Base-by-base conservation (phyloP, 2,888 invertebrate species). In the Limnephilus auricula region DNA sequence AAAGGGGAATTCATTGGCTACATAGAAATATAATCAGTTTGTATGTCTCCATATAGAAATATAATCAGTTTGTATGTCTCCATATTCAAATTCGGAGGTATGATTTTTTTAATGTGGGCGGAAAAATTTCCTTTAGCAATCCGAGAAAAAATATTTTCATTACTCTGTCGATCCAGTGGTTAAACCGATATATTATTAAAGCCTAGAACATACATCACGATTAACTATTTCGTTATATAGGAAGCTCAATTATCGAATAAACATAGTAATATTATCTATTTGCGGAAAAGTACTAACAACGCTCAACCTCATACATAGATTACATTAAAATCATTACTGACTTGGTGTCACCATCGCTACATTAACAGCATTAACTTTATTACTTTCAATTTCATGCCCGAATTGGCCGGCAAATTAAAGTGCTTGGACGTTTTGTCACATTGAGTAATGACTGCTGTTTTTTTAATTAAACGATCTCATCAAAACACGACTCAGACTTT, bases 341-440 rank as follows among this genome's bases (percentile, higher is more conserved):
- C 65, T 5, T 25, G 6, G 65, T 65, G 25, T 65, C n/a, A 65
- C 65, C 9, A 65, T 65, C 65, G 25, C 65, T n/a, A 65, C n/a
- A n/a, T n/a, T n/a, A 65, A 65, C 65, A 25, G 30, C 45, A 85
- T 85, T 85, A 85, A 25, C 85, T 85, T 45, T 45, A 85, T 85
- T n/a, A 40, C 85, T 85, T 85, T 80, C 65, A 31, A 85, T 45
- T 85, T 85, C 45, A 45, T 30, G 45, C 37, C 40, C 40, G 85
- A 85, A 45, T 45, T 45, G 30, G 45, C 40, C n/a, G 10, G 10
- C 40, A 30, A 37, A 85, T 37, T 45, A 85, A n/a, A 85, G 37
- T 85, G 30, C n/a, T 37, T 30, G 85, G 30, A 40, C 25, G 37
- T 34, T 85, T 40, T 85, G n/a, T 85, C 37, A 13, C n/a, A 3